These are phyloP conservation scores for Bos indicus DNA, from an alignment of 2,113 vertebrate genomes.

Conservation along the genomic window DNA sequence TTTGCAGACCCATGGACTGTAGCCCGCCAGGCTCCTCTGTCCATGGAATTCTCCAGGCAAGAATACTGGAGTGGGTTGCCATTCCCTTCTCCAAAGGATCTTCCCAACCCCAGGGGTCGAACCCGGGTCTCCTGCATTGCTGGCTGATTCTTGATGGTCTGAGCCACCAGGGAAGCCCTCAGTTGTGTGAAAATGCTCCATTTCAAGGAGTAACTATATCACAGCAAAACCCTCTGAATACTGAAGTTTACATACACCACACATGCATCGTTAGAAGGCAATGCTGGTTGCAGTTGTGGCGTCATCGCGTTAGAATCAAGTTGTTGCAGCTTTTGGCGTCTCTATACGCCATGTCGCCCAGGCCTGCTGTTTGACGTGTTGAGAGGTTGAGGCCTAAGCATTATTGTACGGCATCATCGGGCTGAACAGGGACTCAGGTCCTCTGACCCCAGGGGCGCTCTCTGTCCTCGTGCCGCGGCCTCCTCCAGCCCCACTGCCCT, in stretches of 20 bases:
- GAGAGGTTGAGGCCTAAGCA: neutral
- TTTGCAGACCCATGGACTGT: neutral
- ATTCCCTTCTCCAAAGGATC: neutral
- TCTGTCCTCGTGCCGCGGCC: accelerated
- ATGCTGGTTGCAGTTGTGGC: accelerated
- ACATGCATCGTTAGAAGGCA: neutral
- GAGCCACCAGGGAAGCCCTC: neutral
- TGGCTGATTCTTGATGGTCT: neutral
- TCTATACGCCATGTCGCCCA: neutral
- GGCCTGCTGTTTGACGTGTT: neutral
- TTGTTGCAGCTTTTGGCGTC: neutral
- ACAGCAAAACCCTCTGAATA: neutral
- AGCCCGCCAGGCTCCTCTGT: no score
- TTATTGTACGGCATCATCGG: neutral
- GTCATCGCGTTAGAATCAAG: neutral
- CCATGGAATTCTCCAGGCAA: neutral
- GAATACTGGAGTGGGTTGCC: neutral
- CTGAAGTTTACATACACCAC: neutral
- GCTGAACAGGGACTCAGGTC: no score
- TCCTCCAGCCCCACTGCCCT: neutral
- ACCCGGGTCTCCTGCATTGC: neutral
- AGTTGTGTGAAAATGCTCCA: neutral
- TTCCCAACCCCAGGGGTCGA: neutral
- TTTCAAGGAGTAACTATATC: neutral
- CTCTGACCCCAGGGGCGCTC: neutral